These are phyloP conservation scores for Collichthys lucidus DNA, from an alignment of 2,113 vertebrate species.

Conservation along the genomic window DNA sequence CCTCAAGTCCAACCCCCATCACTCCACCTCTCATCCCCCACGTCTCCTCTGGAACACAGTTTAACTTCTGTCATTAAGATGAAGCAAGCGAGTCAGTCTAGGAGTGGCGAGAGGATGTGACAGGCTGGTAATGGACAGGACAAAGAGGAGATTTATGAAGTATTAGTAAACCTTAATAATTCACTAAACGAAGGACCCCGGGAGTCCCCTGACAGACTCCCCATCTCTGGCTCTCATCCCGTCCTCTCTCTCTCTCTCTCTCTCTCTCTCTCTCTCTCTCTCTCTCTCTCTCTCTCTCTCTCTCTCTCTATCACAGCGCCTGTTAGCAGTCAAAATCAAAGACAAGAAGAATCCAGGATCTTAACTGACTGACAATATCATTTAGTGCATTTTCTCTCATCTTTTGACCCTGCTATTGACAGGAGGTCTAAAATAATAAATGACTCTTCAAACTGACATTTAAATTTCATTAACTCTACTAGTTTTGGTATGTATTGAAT, in stretches of 20 bases:
- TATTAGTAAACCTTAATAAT: constrained; percentile 89
- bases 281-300: constrained; percentile 28
- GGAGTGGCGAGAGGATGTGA: constrained; percentile 80
- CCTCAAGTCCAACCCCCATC: not conserved
- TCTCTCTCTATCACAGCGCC: not conserved
- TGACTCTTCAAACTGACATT: not conserved
- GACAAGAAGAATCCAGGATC: constrained; percentile 15
- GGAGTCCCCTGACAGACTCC: constrained; percentile 59
- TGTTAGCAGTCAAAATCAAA: constrained; percentile 24
- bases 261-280: constrained; percentile 18
- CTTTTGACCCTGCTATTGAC: not conserved
- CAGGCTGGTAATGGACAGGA: constrained; percentile 85
- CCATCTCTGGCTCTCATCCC: constrained; percentile 42
- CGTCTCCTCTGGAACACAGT: constrained; percentile 82
- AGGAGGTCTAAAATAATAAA: not conserved
- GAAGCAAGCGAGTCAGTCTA: constrained; percentile 79
- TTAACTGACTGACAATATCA: not conserved
- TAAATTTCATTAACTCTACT: not conserved
- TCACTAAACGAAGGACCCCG: constrained; percentile 78
- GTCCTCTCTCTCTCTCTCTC: constrained; percentile 33
- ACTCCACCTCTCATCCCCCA: constrained; percentile 32
- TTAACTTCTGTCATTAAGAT: constrained; percentile 86
- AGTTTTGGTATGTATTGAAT: not conserved
- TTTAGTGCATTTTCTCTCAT: not conserved
- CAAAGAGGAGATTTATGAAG: constrained; percentile 85